Evolutionary conservation across 2,113 vertebrate species (phyloP).

Genomic region (Zeus faber): DNA sequence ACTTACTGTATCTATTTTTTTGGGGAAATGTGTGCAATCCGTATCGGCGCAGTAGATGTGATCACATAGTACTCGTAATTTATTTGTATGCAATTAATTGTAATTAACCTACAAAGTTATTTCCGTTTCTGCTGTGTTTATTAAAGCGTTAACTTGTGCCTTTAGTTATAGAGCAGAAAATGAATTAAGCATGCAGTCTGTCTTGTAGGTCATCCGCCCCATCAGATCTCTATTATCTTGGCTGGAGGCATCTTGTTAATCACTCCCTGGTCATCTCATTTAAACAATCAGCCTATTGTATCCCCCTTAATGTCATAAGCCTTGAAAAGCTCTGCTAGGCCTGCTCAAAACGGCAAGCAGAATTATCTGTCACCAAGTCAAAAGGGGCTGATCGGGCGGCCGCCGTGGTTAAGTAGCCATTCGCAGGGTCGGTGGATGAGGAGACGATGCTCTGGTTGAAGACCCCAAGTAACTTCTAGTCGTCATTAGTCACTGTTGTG

Average conservation of each 20-base stretch:
- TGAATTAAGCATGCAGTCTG: neutral
- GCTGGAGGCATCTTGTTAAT: constrained; percentile 35
- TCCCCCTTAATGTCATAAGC: constrained; percentile 27
- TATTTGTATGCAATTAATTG: no score
- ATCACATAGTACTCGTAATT: neutral
- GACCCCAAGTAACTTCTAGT: neutral
- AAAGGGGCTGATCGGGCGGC: neutral
- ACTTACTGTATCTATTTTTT: neutral
- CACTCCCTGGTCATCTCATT: constrained; percentile 27
- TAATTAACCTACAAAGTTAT: no score
- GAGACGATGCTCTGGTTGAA: constrained; percentile 36
- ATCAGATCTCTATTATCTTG: constrained; percentile 2
- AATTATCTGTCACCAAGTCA: constrained; percentile 24
- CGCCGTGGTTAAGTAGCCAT: constrained; percentile 23
- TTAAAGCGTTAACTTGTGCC: no score
- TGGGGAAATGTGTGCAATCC: neutral
- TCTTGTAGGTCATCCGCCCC: neutral
- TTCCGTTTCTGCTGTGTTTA: no score
- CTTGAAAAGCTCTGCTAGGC: constrained; percentile 25
- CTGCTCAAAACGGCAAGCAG: constrained; percentile 22
- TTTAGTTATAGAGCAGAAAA: neutral
- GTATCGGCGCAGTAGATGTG: neutral
- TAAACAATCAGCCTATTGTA: constrained; percentile 45
- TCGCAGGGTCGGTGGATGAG: constrained; percentile 22
- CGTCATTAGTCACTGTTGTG: neutral